Evolutionary conservation across 2,888 invertebrate species (phyloP).

Genomic region (Cosmia trapezina): DNA sequence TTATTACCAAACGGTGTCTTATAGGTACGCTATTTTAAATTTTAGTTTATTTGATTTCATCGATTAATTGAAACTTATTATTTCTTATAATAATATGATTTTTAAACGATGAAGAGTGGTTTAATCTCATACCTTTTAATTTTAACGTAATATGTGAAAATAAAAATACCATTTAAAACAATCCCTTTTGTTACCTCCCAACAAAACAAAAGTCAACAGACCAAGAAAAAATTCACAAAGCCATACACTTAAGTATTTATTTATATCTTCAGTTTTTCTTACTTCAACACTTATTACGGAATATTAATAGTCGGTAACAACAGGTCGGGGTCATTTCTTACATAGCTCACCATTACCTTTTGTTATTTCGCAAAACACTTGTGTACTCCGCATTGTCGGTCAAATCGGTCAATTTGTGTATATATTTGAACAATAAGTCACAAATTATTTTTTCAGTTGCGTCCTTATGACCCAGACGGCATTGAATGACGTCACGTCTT

Average conservation of each 20-base stretch:
- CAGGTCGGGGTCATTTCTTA: slow-evolving; percentile 73
- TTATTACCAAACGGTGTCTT: slow-evolving; percentile 2
- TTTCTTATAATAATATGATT: no score
- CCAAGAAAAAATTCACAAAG: slow-evolving; percentile 36
- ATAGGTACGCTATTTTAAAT: background rate
- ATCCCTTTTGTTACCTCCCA: background rate
- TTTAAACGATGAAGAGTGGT: background rate
- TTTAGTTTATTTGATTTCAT: background rate
- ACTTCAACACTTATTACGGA: slow-evolving; percentile 49
- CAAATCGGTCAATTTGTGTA: slow-evolving; percentile 80
- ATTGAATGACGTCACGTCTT: slow-evolving; percentile 73
- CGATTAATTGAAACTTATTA: background rate
- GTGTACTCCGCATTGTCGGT: slow-evolving; percentile 74
- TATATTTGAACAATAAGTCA: slow-evolving; percentile 67
- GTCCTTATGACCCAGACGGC: slow-evolving; percentile 79
- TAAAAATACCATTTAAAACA: slow-evolving; percentile 6
- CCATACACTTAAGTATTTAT: slow-evolving; percentile 2
- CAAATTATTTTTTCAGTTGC: slow-evolving; percentile 80
- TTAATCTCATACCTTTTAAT: background rate
- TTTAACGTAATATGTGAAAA: background rate
- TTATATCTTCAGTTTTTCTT: slow-evolving; percentile 41
- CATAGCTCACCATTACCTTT: slow-evolving; percentile 58
- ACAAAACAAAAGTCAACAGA: slow-evolving; percentile 23
- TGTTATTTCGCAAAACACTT: slow-evolving; percentile 76
- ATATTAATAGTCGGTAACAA: slow-evolving; percentile 51